These are phyloP conservation scores for Alligator sinensis DNA, from an alignment of 2,113 vertebrate genomes.

Conservation along the genomic window DNA sequence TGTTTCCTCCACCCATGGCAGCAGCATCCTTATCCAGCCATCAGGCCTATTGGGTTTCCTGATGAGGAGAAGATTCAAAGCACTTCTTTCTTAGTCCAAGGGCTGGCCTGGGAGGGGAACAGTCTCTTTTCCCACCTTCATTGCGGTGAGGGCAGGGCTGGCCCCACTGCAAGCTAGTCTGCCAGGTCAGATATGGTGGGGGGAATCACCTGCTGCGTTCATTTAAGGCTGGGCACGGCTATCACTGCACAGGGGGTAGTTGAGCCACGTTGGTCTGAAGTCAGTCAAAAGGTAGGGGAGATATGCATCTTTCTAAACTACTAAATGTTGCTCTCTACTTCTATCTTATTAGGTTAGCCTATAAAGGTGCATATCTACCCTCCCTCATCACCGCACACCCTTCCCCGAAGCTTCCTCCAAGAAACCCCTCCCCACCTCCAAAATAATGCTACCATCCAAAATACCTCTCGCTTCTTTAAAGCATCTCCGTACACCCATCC, in stretches of 20 bases:
- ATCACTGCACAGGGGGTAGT: not conserved
- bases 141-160: not conserved
- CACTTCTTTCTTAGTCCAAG: not conserved
- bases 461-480: not conserved
- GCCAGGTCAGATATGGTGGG: not conserved
- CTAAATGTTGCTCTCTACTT: too few species aligned
- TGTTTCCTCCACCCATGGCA: not conserved
- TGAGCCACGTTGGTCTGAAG: too few species aligned
- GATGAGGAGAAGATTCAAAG: not conserved
- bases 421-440: not conserved
- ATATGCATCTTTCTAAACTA: too few species aligned
- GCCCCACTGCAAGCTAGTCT: not conserved
- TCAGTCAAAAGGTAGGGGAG: too few species aligned
- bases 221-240: not conserved
- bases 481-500: not conserved
- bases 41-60: not conserved
- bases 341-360: too few species aligned
- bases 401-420: not conserved
- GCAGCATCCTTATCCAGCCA: not conserved
- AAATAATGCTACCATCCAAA: not conserved
- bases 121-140: too few species aligned
- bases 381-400: too few species aligned
- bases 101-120: rapidly evolving
- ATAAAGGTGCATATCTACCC: too few species aligned
- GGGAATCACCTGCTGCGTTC: not conserved